Evolutionary conservation across 1,140 invertebrate species (phyloP), one percentile per base, ranked within the genome.

Genomic region (Drosophila eugracilis): DNA sequence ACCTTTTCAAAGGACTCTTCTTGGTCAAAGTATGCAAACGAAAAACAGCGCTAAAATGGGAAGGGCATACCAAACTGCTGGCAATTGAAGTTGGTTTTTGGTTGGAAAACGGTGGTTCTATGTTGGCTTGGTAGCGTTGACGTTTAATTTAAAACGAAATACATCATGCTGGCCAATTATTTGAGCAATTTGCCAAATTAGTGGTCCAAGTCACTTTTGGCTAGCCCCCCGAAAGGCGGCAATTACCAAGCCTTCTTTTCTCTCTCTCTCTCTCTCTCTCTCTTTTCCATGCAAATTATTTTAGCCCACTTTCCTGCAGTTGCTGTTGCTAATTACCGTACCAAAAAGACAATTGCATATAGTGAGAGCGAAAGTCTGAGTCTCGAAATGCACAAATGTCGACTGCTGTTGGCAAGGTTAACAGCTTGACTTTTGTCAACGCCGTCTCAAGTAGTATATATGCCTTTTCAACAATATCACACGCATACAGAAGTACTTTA

Each of bases 161-260:
- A 69, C 80, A 85, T 84, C 81, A 80, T 66, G 60, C 41, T 73
- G 80, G 76, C 65, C 81, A 84, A 84, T 84, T 84, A 86, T 84
- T 84, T 84, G 60, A 76, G 76, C 80, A 84, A 84, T 86, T 84
- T 80, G 72, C 60, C 54, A 84, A 84, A 84, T 84, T 84, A 84
- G 81, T 84, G 72, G 76, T 57, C 53, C 59, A 42, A 78, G 42
- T 55, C 63, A 44, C n/a, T 80, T 84, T 54, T 30, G 39, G 47
- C 67, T 48, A 32, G 54, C 36, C 57, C 36, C 59, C 39, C 10
- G 30, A 77, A 80, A 62, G 67, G 60, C 44, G 66, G 65, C 80
- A 85, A 84, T 84, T 84, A 84, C 45, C 78, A 70, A 36, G 30
- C 49, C 48, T 37, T 45, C n/a, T 36, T 57, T 53, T 19, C 37